A percentile compares a stretch with the other conserved stretches of the same genome.
Evolutionary conservation across 1,140 invertebrate species (phyloP).

Genomic region (Phthorimaea operculella): DNA sequence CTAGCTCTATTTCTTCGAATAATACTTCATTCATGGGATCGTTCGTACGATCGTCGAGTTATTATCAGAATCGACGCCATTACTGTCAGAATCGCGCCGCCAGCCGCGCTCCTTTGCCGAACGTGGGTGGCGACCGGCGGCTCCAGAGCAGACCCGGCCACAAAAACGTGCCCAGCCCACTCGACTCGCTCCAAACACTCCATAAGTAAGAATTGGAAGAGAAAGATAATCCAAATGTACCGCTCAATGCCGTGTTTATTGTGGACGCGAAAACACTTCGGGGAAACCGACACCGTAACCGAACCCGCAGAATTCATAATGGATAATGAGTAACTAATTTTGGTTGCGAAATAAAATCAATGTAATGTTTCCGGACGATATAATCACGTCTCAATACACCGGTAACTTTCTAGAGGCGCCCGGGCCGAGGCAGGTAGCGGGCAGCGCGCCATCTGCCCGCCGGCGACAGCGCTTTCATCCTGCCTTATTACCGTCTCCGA

Average conservation of each 20-base stretch:
- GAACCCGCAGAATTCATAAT: not conserved
- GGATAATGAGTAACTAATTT: not conserved
- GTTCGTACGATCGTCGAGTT: too few relatives aligned
- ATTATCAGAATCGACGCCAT: too few relatives aligned
- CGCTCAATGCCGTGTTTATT: conserved; percentile 8
- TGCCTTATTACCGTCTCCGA: conserved; percentile 52
- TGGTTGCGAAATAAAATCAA: conserved; percentile 21
- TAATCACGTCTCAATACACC: conserved; percentile 24
- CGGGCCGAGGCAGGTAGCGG: conserved; percentile 41
- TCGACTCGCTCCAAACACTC: conserved; percentile 9
- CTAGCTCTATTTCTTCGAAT: too few relatives aligned
- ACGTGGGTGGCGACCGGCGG: conserved; percentile 65
- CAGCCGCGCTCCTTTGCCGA: conserved; percentile 40
- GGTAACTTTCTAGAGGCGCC: conserved; percentile 39
- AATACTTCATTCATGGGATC: too few relatives aligned
- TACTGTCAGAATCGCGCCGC: not conserved
- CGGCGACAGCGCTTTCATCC: conserved; percentile 56
- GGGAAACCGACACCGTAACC: not conserved
- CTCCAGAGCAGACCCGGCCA: conserved; percentile 22
- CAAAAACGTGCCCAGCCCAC: conserved; percentile 43
- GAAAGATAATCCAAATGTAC: conserved; percentile 17
- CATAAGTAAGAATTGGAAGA: conserved; percentile 21
- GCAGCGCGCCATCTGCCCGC: conserved; percentile 49
- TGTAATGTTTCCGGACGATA: conserved; percentile 20
- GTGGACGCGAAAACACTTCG: not conserved